Base-by-base conservation (phyloP, 2,888 invertebrate species). In the Linyphia triangularis region DNA sequence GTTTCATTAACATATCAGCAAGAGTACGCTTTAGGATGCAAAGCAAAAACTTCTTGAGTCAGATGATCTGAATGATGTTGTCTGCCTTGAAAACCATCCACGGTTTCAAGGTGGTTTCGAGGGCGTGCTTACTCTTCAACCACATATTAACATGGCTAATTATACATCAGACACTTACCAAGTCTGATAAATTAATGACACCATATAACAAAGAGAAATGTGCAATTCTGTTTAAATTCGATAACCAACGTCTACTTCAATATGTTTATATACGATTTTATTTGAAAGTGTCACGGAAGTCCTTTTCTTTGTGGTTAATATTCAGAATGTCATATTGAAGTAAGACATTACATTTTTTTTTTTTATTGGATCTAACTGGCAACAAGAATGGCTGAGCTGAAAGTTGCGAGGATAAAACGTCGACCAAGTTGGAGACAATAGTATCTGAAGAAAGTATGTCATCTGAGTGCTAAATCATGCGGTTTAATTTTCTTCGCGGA, bases 391-490 rank as follows among this genome's bases (percentile, higher is more conserved):
- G 7, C 10, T 30, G 6, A 22, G 37, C 30, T 61, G 59, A 37
- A 77, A 33, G 75, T 24, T 61, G 61, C 61, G 37, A 4, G 24
- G 10, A 77, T 24, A 61, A 61, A 33, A 37, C 61, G 0, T 7
- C 10, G 33, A 22, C 7, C 30, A 61, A 2, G 24, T 61, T 40
- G 33, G 13, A 61, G 24, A 73, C 73, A 77, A 77, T 77, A 22
- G 61, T 28, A 77, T 13, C 1, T n/a, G 3, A 37, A 19, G 40
- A 77, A 77, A 77, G 40, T 63, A 37, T 77, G 57, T 67, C 73
- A 28, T 73, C n/a, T 26, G 28, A 30, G 75, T 33, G 22, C 37
- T 77, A 77, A 77, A 57, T 77, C 75, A 77, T 24, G 33, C 59
- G 30, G 28, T 24, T 28, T 51, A 57, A 57, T 70, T 70, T 43